A percentile compares a stretch with the other conserved stretches of the same genome.
Evolutionary conservation across 2,113 vertebrate species (phyloP).

Genomic region (Ivindomyrus marchei): DNA sequence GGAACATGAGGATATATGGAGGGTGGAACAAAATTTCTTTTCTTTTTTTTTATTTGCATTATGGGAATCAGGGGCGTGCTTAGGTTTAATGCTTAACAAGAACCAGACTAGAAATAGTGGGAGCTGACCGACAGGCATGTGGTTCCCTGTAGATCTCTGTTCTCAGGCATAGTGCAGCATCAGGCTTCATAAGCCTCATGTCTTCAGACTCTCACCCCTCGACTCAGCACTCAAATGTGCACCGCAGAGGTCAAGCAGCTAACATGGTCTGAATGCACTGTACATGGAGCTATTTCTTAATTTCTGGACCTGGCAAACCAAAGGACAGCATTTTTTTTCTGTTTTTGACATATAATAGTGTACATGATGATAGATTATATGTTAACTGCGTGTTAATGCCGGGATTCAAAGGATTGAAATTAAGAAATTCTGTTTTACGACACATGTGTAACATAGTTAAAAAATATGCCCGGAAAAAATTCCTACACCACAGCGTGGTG

Average conservation of each 20-base stretch:
- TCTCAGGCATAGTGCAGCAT: background rate
- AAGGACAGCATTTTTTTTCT: background rate
- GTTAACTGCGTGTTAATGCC: background rate
- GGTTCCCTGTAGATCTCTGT: background rate
- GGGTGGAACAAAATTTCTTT: constrained; percentile 29
- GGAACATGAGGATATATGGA: constrained; percentile 28
- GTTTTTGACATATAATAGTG: background rate
- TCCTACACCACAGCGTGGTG: background rate
- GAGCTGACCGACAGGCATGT: background rate
- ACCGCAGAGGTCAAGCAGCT: background rate
- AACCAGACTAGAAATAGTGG: constrained; percentile 46
- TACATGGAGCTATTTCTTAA: background rate
- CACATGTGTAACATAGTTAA: background rate
- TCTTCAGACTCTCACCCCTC: background rate
- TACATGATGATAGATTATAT: background rate
- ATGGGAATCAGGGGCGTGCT: constrained; percentile 31
- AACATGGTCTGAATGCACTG: background rate
- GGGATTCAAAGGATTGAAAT: background rate
- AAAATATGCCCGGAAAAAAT: background rate
- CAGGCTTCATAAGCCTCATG: background rate
- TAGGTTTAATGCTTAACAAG: constrained; percentile 50
- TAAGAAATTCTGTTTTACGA: background rate
- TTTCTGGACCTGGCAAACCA: background rate
- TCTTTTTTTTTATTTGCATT: constrained; percentile 43
- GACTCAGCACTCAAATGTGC: background rate